Evolutionary conservation across 1,140 invertebrate genomes (phyloP).

Genomic region (Drosophila punjabiensis): DNA sequence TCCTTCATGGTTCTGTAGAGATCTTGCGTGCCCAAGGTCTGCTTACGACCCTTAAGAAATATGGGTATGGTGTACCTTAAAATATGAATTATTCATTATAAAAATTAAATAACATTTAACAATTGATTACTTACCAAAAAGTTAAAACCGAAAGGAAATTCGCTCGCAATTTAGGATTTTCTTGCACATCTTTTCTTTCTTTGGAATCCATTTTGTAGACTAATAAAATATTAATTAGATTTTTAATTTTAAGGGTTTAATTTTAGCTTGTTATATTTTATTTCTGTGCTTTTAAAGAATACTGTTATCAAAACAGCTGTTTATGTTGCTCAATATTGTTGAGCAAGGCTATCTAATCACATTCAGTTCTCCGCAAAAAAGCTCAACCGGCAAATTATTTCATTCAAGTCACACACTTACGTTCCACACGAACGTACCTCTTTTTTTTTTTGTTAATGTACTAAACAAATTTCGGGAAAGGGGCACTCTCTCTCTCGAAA

Average conservation of each 20-base stretch:
- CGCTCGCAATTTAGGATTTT: slow-evolving; percentile 65
- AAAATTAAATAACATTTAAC: not conserved
- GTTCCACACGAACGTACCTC: not conserved
- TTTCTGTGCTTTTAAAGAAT: not conserved
- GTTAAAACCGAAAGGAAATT: slow-evolving; percentile 73
- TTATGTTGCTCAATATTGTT: not conserved
- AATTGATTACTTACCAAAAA: slow-evolving; percentile 66
- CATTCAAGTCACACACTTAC: not conserved
- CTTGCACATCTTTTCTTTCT: slow-evolving; percentile 67
- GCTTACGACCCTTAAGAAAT: slow-evolving; percentile 86
- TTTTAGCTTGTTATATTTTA: not conserved
- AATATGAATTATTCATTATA: not conserved
- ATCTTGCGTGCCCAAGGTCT: slow-evolving; percentile 86
- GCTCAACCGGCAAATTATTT: not conserved
- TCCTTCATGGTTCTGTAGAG: slow-evolving; percentile 87
- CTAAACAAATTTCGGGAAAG: not conserved
- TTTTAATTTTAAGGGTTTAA: not conserved
- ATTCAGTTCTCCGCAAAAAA: not conserved
- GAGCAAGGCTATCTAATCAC: not conserved
- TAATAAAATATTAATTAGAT: not conserved
- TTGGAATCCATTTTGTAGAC: slow-evolving; percentile 58
- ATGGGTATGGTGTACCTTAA: slow-evolving; percentile 86
- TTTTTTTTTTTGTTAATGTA: not conserved
- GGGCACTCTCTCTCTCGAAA: not conserved
- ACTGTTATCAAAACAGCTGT: slow-evolving; percentile 5